phyloP scores from a whole-genome alignment of 2,888 invertebrate genomes.

The Drosophila percnosoma region DNA sequence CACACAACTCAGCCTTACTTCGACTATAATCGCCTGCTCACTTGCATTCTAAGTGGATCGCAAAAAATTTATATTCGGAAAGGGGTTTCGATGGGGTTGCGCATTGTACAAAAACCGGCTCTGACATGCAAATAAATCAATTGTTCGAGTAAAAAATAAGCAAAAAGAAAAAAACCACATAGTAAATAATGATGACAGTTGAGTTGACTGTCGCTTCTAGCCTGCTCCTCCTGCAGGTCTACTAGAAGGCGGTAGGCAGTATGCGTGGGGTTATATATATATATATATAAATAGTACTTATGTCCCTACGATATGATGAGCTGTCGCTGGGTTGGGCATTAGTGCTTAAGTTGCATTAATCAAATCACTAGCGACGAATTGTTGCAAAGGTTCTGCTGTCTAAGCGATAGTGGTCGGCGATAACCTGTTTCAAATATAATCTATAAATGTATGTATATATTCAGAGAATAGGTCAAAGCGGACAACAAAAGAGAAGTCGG shows the following conservation, averaged over 20 bases:
- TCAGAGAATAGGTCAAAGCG: conserved; percentile 7
- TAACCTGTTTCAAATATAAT: conserved; percentile 42
- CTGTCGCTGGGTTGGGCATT: conserved; percentile 8
- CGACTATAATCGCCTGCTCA: neutral
- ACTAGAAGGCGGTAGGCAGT: conserved; percentile 2
- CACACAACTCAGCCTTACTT: neutral
- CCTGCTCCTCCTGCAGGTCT: conserved; percentile 6
- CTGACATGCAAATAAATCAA: conserved; percentile 43
- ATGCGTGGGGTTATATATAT: neutral
- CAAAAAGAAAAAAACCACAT: conserved; percentile 8
- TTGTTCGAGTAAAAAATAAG: conserved; percentile 24
- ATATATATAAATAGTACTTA: neutral
- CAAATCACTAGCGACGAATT: conserved; percentile 34
- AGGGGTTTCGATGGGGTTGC: conserved; percentile 32
- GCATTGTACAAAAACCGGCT: conserved; percentile 39
- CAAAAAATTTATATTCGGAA: conserved; percentile 35
- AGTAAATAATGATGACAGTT: conserved; percentile 12
- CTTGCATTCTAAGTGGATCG: conserved; percentile 46
- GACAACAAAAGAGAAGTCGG: neutral
- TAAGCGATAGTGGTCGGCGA: conserved; percentile 23
- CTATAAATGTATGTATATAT: conserved; percentile 4
- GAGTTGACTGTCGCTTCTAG: neutral
- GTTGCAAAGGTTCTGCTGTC: conserved; percentile 3
- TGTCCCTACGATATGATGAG: conserved; percentile 1
- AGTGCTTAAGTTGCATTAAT: conserved; percentile 32